phyloP scores from a whole-genome alignment of 2,888 invertebrate genomes.

The Coelogynopora nodosa region DNA sequence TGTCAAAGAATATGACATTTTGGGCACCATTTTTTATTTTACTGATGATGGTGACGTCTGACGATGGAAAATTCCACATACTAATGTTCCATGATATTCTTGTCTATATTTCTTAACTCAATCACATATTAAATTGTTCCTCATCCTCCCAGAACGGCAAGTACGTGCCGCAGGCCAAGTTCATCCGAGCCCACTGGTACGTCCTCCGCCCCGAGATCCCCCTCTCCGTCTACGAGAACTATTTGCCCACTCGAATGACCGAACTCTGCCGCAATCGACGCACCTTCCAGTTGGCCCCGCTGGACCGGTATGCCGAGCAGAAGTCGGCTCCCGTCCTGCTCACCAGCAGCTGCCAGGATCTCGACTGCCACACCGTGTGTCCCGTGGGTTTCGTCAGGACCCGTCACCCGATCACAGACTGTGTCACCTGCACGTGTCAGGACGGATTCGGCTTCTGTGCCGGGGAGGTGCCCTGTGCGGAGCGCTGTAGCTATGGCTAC shows the following conservation, averaged over 20 bases:
- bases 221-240: not conserved
- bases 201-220: not conserved
- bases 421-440: not conserved
- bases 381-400: not conserved
- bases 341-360: not conserved
- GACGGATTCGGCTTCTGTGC: not conserved
- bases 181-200: not conserved
- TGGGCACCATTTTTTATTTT: not conserved
- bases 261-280: not conserved
- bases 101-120: not conserved
- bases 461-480: not conserved
- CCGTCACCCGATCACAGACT: not conserved
- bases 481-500: not conserved
- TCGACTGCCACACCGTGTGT: not conserved
- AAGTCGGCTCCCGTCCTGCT: not conserved
- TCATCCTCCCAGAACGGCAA: not conserved
- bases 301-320: not conserved
- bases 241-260: not conserved
- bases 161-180: not conserved
- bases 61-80: not conserved
- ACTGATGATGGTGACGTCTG: no score
- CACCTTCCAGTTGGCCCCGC: not conserved
- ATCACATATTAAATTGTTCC: not conserved
- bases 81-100: not conserved
- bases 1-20: no score